phyloP scores from a whole-genome alignment of 1,140 invertebrate genomes.

The Ruditapes philippinarum region DNA sequence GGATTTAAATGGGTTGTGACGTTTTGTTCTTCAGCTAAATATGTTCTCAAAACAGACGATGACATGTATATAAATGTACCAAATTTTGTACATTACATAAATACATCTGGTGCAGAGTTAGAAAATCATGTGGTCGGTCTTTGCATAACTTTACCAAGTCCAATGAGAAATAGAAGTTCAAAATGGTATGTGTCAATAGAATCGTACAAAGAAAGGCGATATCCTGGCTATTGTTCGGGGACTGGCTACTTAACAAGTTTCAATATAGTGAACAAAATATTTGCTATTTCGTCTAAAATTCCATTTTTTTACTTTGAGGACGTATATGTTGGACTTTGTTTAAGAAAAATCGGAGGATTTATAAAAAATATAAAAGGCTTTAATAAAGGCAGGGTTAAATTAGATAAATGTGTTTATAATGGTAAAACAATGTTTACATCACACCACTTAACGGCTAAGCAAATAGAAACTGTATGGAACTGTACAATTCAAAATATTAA shows the following conservation, averaged over 20 bases:
- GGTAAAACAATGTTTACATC: background rate
- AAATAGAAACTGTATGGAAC: too few species aligned
- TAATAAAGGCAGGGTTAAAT: too few species aligned
- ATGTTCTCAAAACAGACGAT: slow-evolving; percentile 76
- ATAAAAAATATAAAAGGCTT: background rate
- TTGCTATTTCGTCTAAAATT: slow-evolving; percentile 73
- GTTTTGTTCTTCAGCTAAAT: slow-evolving; percentile 68
- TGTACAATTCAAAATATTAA: too few species aligned
- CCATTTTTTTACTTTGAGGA: slow-evolving; percentile 86
- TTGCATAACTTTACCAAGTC: slow-evolving; percentile 46
- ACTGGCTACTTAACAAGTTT: slow-evolving; percentile 85
- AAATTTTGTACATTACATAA: slow-evolving; percentile 57
- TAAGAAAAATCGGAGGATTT: slow-evolving; percentile 58
- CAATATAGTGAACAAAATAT: slow-evolving; percentile 81
- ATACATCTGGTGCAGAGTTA: slow-evolving; percentile 16
- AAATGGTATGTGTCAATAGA: slow-evolving; percentile 86
- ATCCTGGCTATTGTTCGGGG: slow-evolving; percentile 86
- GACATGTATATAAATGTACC: slow-evolving; percentile 74
- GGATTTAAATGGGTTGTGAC: slow-evolving; percentile 70
- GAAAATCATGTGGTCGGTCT: slow-evolving; percentile 46
- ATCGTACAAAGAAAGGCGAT: slow-evolving; percentile 81
- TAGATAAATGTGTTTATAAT: background rate
- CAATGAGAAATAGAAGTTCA: slow-evolving; percentile 79
- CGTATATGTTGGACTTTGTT: slow-evolving; percentile 84
- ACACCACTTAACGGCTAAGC: background rate